A percentile compares a stretch with the other conserved stretches of the same genome.
These are phyloP conservation scores for Nannoperca australis DNA, from an alignment of 2,797 vertebrate species.

Conservation along the genomic window DNA sequence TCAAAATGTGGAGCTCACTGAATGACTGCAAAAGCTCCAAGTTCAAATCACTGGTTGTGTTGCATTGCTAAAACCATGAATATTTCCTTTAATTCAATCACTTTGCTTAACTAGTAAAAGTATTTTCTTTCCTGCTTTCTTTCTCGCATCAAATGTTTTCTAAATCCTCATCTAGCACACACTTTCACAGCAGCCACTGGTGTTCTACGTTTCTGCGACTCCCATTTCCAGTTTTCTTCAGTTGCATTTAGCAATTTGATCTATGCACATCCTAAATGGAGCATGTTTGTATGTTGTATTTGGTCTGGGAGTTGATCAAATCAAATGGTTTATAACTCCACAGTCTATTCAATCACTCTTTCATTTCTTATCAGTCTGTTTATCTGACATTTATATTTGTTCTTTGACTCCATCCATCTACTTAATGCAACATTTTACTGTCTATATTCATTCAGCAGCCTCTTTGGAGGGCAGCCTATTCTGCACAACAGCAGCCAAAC, in stretches of 20 bases:
- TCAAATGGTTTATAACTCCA: slow-evolving; percentile 59
- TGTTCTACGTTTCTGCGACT: not conserved
- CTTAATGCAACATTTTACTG: slow-evolving; percentile 72
- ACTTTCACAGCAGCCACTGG: not conserved
- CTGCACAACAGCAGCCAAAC: slow-evolving; percentile 62
- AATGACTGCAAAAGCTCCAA: not conserved
- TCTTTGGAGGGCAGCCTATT: slow-evolving; percentile 64
- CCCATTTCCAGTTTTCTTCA: not conserved
- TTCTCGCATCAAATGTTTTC: not conserved
- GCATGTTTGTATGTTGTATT: not conserved
- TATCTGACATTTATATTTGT: slow-evolving; percentile 75
- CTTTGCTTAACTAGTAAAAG: not conserved
- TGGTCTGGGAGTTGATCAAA: slow-evolving; percentile 57
- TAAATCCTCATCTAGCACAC: not conserved
- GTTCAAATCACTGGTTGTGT: not conserved
- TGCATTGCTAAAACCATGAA: not conserved
- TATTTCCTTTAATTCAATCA: not conserved
- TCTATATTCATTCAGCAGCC: slow-evolving; percentile 61
- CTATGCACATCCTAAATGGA: not conserved
- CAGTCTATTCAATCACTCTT: slow-evolving; percentile 63
- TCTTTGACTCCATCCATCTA: slow-evolving; percentile 69
- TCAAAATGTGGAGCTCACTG: not conserved
- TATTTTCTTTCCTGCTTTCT: not conserved
- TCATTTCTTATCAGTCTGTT: slow-evolving; percentile 65
- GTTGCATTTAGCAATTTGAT: slow-evolving; percentile 7